Evolutionary conservation across 2,888 invertebrate genomes (phyloP).

Genomic region (Meganola albula): DNA sequence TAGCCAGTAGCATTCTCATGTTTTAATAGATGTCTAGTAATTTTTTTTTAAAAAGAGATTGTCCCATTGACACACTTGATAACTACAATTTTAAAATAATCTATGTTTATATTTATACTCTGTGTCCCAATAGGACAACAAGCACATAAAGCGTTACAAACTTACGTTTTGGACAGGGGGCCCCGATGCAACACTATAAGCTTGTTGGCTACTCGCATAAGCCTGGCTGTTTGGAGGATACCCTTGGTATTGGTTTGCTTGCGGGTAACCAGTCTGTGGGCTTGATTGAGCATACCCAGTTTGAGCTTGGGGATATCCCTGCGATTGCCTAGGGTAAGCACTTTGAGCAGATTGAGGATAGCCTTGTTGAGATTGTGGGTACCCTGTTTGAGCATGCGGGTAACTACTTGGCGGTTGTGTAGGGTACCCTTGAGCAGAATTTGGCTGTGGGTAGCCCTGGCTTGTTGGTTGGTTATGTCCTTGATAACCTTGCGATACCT

Average conservation of each 20-base stretch:
- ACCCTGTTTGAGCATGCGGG: conserved; percentile 30
- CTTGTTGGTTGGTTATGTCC: conserved; percentile 36
- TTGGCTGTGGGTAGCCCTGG: conserved; percentile 37
- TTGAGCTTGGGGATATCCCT: conserved; percentile 9
- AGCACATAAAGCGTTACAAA: conserved; percentile 27
- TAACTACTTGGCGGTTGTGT: conserved; percentile 36
- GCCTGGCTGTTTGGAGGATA: conserved; percentile 39
- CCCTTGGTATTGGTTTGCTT: conserved; percentile 48
- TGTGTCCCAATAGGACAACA: no score
- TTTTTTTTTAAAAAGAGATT: no score
- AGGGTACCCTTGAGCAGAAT: conserved; percentile 31
- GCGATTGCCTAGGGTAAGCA: conserved; percentile 28
- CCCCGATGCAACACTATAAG: conserved; percentile 45
- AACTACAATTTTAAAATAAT: no score
- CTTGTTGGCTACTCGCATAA: conserved; percentile 39
- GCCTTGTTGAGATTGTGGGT: conserved; percentile 26
- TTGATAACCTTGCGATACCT: conserved; percentile 46
- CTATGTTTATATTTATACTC: no score
- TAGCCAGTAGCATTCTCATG: no score
- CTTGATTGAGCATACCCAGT: conserved; percentile 25
- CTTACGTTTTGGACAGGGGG: conserved; percentile 52
- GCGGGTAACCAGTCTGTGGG: conserved; percentile 32
- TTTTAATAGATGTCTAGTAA: no score
- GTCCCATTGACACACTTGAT: no score
- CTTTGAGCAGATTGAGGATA: conserved; percentile 25